Evolutionary conservation across 2,113 vertebrate genomes (phyloP).

Genomic region (Lagopus leucura): DNA sequence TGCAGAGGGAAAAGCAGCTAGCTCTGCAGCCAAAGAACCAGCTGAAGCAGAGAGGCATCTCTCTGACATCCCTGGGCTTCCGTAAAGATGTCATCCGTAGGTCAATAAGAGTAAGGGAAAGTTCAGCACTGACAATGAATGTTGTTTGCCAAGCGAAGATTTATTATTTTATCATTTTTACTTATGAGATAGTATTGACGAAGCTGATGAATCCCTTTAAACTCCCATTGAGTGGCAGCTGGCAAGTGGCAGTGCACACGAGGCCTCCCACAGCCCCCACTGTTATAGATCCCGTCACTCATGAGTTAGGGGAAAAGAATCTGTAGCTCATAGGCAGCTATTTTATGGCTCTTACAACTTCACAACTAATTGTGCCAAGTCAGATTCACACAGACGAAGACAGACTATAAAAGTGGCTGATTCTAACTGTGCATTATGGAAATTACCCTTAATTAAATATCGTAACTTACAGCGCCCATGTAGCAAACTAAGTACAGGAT

Average conservation of each 20-base stretch:
- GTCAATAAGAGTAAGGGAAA: background rate
- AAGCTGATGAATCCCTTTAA: background rate
- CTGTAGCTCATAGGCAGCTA: background rate
- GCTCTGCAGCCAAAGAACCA: background rate
- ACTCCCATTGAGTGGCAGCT: background rate
- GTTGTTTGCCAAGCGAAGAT: background rate
- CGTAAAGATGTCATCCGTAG: background rate
- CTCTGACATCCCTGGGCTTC: background rate
- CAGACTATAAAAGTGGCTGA: background rate
- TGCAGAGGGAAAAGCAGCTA: background rate
- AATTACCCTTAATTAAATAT: background rate
- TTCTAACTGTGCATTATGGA: background rate
- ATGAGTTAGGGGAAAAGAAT: background rate
- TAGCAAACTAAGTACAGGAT: background rate
- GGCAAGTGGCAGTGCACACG: background rate
- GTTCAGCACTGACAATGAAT: background rate
- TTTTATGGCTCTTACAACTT: background rate
- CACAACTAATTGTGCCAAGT: background rate
- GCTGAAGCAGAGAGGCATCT: background rate
- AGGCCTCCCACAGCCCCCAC: background rate
- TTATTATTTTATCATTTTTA: constrained; percentile 5
- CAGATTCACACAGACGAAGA: background rate
- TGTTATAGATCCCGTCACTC: background rate
- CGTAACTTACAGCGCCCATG: background rate
- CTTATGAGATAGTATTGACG: background rate